A percentile compares a stretch with the other conserved stretches of the same genome.
These are phyloP conservation scores for Ectemnius continuus DNA, from an alignment of 2,888 invertebrate genomes.

Conservation along the genomic window DNA sequence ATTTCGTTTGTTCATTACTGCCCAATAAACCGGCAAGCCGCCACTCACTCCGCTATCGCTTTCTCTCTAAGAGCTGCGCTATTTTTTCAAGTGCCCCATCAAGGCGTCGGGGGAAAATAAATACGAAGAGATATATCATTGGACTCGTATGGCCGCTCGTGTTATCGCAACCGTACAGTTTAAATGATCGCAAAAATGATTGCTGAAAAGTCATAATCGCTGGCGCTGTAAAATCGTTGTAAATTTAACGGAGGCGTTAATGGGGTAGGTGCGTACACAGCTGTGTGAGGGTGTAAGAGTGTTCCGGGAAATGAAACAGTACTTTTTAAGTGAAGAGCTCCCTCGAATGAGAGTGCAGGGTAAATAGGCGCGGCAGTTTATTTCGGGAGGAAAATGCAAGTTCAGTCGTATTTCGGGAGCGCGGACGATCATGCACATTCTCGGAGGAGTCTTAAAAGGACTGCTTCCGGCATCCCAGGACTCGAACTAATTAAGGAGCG, in stretches of 20 bases:
- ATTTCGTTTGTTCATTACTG: too few species aligned
- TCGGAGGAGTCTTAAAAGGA: constrained; percentile 18
- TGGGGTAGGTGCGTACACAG: constrained; percentile 44
- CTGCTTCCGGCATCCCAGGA: constrained; percentile 32
- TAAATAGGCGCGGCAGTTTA: background rate
- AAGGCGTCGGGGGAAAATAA: too few species aligned
- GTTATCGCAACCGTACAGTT: too few species aligned
- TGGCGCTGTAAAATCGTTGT: constrained; percentile 47
- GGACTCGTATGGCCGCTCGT: background rate
- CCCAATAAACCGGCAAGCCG: too few species aligned
- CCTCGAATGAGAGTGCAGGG: too few species aligned
- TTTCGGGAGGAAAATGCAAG: background rate
- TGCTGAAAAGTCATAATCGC: constrained; percentile 34
- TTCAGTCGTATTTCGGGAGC: background rate
- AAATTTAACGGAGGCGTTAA: constrained; percentile 49
- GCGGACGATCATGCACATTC: too few species aligned
- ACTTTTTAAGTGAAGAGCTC: background rate
- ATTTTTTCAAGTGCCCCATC: too few species aligned
- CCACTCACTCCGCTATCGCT: too few species aligned
- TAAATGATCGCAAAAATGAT: constrained; percentile 26
- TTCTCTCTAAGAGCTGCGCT: too few species aligned
- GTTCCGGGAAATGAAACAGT: constrained; percentile 28
- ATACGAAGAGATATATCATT: too few species aligned
- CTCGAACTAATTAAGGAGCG: constrained; percentile 65
- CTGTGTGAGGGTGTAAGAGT: constrained; percentile 19